phyloP scores from a whole-genome alignment of 2,113 vertebrate species.

The Dromiciops gliroides region DNA sequence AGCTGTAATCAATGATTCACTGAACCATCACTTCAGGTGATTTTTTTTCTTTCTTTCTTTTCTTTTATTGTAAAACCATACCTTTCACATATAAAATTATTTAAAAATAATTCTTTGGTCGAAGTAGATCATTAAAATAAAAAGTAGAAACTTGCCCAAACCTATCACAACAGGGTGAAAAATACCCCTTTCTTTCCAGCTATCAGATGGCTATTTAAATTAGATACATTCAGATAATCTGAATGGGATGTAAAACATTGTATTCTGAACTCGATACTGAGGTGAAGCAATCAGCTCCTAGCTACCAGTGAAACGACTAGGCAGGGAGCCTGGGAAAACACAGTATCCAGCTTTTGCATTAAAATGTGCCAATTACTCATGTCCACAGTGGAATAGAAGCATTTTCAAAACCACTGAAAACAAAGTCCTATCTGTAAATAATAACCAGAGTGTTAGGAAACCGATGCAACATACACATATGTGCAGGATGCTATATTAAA shows the following conservation, averaged over 20 bases:
- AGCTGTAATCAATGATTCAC: background rate
- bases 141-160: background rate
- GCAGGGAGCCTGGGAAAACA: slow-evolving; percentile 22
- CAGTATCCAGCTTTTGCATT: slow-evolving; percentile 15
- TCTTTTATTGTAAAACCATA: slow-evolving; percentile 56
- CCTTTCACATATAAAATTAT: slow-evolving; percentile 62
- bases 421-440: slow-evolving; percentile 19
- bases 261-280: background rate
- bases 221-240: slow-evolving; percentile 57
- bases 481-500: background rate
- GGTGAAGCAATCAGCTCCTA: slow-evolving; percentile 22
- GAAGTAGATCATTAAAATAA: fast-evolving
- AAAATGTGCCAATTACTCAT: slow-evolving; percentile 13
- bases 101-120: background rate
- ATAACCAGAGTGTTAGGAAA: background rate
- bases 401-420: slow-evolving; percentile 28
- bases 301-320: background rate
- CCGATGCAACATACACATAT: background rate
- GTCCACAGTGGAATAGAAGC: slow-evolving; percentile 20
- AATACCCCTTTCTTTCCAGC: slow-evolving; percentile 20
- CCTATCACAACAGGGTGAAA: slow-evolving; percentile 44
- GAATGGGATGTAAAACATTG: slow-evolving; percentile 58
- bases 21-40: slow-evolving; percentile 35
- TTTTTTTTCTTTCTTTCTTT: slow-evolving; percentile 39
- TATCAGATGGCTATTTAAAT: slow-evolving; percentile 62